phyloP scores from a whole-genome alignment of 2,888 invertebrate species.

The Athetis lepigone region DNA sequence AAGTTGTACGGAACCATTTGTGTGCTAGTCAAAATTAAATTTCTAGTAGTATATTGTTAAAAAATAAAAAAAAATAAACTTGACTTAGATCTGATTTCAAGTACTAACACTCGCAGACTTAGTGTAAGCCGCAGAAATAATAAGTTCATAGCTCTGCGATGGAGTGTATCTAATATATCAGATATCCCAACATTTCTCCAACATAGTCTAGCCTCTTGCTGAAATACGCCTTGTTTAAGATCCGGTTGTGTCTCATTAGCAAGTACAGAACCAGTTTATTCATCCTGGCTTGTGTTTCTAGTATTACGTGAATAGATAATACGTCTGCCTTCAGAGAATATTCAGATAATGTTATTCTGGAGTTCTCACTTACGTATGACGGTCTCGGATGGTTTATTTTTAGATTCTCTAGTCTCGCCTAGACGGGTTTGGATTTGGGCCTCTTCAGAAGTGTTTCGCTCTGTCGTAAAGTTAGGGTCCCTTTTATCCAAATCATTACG shows the following conservation, averaged over 20 bases:
- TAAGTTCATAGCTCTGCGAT: conserved; percentile 12
- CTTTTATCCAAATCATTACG: conserved; percentile 8
- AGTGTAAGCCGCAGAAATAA: conserved; percentile 5
- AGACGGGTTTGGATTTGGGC: background rate
- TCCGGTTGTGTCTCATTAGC: conserved; percentile 37
- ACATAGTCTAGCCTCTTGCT: conserved; percentile 15
- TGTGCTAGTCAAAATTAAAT: no score
- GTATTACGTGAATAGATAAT: conserved; percentile 26
- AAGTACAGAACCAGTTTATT: conserved; percentile 36
- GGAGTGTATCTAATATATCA: conserved; percentile 7
- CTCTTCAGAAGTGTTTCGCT: conserved; percentile 1
- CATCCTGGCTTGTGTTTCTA: conserved; percentile 27
- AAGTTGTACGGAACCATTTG: no score
- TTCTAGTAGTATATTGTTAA: no score
- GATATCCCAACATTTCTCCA: conserved; percentile 8
- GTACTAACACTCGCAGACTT: background rate
- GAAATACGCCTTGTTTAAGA: conserved; percentile 22
- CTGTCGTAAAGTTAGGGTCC: background rate
- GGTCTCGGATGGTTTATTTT: conserved; percentile 8
- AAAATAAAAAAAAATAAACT: no score
- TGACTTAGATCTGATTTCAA: background rate
- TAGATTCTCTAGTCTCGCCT: conserved; percentile 9
- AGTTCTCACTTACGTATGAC: conserved; percentile 17
- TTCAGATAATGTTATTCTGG: conserved; percentile 17
- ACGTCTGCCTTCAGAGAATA: conserved; percentile 18